Percentiles rank a stretch among this genome's conserved stretches.
Evolutionary conservation across 1,140 invertebrate species (phyloP).

Genomic region (Riptortus pedestris): DNA sequence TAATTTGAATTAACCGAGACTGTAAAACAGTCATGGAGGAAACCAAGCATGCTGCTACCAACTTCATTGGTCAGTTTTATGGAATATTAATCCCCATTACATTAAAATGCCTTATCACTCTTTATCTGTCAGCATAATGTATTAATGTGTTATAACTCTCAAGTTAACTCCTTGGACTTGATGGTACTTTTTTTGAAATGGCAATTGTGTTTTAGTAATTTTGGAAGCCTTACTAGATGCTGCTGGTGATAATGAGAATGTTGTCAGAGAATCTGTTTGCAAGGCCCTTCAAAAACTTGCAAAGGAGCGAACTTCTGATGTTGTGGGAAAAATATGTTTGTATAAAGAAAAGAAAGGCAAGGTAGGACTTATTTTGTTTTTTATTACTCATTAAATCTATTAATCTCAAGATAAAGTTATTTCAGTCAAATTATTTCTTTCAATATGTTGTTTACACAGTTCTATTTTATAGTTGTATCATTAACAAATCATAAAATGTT

Average conservation of each 20-base stretch:
- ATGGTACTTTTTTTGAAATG: neutral
- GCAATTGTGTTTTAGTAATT: slow-evolving; percentile 40
- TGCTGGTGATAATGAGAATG: slow-evolving; percentile 46
- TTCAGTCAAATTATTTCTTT: slow-evolving; percentile 19
- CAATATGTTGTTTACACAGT: too few species aligned
- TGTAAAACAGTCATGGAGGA: neutral
- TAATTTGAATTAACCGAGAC: neutral
- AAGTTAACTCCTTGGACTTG: too few species aligned
- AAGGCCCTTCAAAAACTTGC: slow-evolving; percentile 46
- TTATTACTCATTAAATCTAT: neutral
- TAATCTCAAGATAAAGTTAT: too few species aligned
- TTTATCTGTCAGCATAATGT: neutral
- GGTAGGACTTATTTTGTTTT: slow-evolving; percentile 32
- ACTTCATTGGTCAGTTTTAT: neutral
- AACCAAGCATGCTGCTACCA: neutral
- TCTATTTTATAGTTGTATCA: too few species aligned
- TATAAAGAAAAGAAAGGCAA: slow-evolving; percentile 43
- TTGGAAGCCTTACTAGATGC: slow-evolving; percentile 46
- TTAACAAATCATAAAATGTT: slow-evolving; percentile 15
- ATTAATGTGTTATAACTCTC: too few species aligned
- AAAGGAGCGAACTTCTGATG: slow-evolving; percentile 43
- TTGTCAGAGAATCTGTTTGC: slow-evolving; percentile 43
- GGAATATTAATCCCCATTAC: too few species aligned
- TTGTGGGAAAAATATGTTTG: slow-evolving; percentile 41
- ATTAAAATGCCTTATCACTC: neutral